phyloP scores from a whole-genome alignment of 2,888 invertebrate genomes.

The Girardia tigrina region DNA sequence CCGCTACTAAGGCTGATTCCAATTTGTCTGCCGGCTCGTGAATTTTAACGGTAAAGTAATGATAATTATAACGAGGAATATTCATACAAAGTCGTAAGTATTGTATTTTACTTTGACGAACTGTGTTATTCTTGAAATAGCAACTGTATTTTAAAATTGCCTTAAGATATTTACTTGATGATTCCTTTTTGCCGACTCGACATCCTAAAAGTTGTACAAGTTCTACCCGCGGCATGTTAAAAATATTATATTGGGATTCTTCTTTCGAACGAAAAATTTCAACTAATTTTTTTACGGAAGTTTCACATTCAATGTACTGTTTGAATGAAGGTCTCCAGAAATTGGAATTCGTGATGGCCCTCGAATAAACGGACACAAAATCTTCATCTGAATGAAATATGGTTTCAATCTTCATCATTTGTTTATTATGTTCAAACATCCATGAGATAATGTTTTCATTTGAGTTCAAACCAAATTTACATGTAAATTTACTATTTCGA shows the following conservation, averaged over 20 bases:
- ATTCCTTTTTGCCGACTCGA: constrained; percentile 9
- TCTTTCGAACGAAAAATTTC: not conserved
- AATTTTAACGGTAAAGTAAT: not conserved
- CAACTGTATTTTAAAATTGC: not conserved
- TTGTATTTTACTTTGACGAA: not conserved
- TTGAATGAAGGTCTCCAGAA: not conserved
- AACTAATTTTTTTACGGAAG: not conserved
- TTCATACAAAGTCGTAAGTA: constrained; percentile 2
- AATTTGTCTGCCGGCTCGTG: not conserved
- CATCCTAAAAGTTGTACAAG: not conserved
- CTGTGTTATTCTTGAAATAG: not conserved
- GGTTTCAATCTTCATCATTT: not conserved
- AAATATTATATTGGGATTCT: not conserved
- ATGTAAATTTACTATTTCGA: not conserved
- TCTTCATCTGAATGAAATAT: not conserved
- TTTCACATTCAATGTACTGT: not conserved
- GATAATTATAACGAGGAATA: not conserved
- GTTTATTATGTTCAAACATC: not conserved
- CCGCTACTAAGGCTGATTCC: not conserved
- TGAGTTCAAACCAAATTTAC: not conserved
- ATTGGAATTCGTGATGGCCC: not conserved
- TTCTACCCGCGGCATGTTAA: constrained; percentile 6
- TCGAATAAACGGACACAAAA: not conserved
- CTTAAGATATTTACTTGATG: not conserved
- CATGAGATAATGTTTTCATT: not conserved